Conservation (phyloP, 92 coral and sea anemone species). For the Porites rus region DNA sequence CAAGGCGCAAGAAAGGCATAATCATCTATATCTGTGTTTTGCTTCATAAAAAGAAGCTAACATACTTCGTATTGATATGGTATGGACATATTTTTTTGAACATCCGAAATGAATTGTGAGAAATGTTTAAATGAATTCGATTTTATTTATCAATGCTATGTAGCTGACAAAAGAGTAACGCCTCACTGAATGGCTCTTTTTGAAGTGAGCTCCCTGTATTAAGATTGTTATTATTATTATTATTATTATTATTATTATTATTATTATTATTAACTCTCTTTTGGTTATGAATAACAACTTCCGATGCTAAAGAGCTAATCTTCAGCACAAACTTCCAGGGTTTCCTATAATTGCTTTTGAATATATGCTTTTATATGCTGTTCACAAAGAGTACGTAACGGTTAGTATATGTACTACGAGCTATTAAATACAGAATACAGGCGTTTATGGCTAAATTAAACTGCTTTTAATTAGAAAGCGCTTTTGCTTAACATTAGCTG, state of each 20-base stretch:
- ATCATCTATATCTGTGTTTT: not conserved
- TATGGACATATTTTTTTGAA: constrained; percentile 5
- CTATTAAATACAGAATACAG: no score
- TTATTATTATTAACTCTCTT: no score
- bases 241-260: not conserved
- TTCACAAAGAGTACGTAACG: no score
- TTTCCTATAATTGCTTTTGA: no score
- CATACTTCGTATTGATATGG: constrained; percentile 9
- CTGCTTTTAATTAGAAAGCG: no score
- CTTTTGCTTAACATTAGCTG: no score
- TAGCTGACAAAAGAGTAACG: constrained; percentile 11
- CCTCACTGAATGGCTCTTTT: constrained; percentile 6
- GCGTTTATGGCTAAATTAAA: no score
- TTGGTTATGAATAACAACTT: no score
- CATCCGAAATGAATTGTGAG: not conserved
- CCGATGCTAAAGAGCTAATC: no score
- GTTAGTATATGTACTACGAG: no score
- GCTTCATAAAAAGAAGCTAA: constrained; percentile 3
- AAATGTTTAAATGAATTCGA: constrained; percentile 5
- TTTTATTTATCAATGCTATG: constrained; percentile 3
- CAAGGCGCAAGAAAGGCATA: constrained; percentile 17
- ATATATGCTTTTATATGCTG: no score
- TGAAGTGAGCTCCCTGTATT: constrained; percentile 1
- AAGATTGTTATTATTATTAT: not conserved
- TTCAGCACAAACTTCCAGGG: no score